phyloP scores from a whole-genome alignment of 2,888 invertebrate genomes.

The Flexamia atlantica region DNA sequence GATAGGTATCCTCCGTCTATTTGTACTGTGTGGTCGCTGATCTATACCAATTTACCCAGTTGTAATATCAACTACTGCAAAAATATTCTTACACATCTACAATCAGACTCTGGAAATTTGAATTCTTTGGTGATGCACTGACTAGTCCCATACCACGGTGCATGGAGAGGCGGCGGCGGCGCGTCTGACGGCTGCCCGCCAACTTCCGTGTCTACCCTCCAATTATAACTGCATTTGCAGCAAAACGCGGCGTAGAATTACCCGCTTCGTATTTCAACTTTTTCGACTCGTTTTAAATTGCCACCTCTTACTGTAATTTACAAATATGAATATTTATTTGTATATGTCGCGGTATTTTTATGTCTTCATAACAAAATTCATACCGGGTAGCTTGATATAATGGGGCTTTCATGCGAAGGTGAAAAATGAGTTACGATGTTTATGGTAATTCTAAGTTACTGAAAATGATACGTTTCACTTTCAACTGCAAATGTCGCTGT shows the following conservation, averaged over 20 bases:
- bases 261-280: constrained; percentile 23
- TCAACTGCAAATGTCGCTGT: not conserved
- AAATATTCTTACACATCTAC: too few relatives aligned
- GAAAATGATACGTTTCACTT: not conserved
- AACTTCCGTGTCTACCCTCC: constrained; percentile 43
- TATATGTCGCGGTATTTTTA: constrained; percentile 29
- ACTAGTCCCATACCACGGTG: too few relatives aligned
- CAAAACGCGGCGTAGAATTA: constrained; percentile 28
- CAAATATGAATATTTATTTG: constrained; percentile 51
- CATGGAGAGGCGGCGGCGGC: not conserved
- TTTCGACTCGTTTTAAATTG: constrained; percentile 35
- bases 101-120: too few relatives aligned
- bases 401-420: not conserved
- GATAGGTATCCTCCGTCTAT: too few relatives aligned
- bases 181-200: not conserved
- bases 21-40: too few relatives aligned
- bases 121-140: too few relatives aligned
- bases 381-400: not conserved
- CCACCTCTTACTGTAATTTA: constrained; percentile 44
- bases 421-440: not conserved
- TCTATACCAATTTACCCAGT: too few relatives aligned
- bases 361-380: constrained; percentile 19
- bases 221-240: constrained; percentile 53
- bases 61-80: too few relatives aligned
- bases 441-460: constrained; percentile 4